Conservation (phyloP, 2,888 invertebrate species). For the Homarus gammarus region DNA sequence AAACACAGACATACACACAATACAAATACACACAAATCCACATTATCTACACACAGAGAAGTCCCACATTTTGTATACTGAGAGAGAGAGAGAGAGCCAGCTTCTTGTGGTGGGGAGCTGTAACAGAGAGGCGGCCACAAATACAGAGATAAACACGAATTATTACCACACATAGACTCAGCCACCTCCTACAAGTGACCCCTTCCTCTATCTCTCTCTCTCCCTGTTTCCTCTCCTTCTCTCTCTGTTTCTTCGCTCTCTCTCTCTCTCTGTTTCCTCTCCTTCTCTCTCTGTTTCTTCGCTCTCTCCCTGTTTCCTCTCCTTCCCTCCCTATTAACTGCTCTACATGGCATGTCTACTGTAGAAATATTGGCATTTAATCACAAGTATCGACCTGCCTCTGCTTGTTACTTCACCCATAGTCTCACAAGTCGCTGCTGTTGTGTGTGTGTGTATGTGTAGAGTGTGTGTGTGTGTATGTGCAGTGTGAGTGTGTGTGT, state of each 20-base stretch:
- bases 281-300: background rate
- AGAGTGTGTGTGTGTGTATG: too few species aligned
- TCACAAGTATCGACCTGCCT: too few species aligned
- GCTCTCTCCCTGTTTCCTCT: background rate
- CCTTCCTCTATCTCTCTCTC: conserved; percentile 46
- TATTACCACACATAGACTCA: background rate
- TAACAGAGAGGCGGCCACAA: background rate
- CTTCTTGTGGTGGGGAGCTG: background rate
- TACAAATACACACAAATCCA: background rate
- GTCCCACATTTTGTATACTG: too few species aligned
- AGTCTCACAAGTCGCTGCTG: too few species aligned
- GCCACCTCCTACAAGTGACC: background rate
- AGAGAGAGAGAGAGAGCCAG: background rate
- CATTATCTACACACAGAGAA: background rate
- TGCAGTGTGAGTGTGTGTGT: too few species aligned
- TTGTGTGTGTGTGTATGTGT: too few species aligned
- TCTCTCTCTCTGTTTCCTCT: conserved; percentile 4
- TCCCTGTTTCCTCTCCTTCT: background rate
- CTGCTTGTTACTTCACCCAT: too few species aligned
- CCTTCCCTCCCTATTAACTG: background rate
- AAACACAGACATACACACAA: too few species aligned
- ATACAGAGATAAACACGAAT: background rate
- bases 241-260: background rate
- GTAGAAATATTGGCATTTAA: too few species aligned
- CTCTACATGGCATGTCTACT: too few species aligned